A percentile compares a stretch with the other conserved stretches of the same genome.
Conservation (phyloP, 2,888 invertebrate species). For the Pherbina coryleti region DNA sequence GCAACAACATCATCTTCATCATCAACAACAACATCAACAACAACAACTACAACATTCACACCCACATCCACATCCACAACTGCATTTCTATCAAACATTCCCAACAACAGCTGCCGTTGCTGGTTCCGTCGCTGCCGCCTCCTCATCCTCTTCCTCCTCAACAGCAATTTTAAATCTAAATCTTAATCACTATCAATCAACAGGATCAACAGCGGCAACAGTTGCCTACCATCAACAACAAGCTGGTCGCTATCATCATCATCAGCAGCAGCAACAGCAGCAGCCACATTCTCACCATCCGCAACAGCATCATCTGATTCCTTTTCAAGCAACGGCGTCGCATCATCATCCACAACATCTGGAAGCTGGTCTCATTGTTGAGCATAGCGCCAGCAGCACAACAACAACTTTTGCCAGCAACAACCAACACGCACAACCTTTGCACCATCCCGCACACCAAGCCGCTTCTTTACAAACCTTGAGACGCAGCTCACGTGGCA, state of each 20-base stretch:
- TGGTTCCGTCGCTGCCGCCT: conserved; percentile 57
- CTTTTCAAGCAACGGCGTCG: conserved; percentile 37
- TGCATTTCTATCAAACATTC: conserved; percentile 62
- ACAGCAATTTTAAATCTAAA: conserved; percentile 72
- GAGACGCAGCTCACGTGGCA: conserved; percentile 69
- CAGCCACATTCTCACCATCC: conserved; percentile 12
- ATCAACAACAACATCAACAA: conserved; percentile 48
- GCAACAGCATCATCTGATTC: conserved; percentile 40
- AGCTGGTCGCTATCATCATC: conserved; percentile 26
- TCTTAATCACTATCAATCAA: conserved; percentile 70
- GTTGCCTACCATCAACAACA: conserved; percentile 51
- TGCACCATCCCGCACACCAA: conserved; percentile 49
- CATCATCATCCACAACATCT: conserved; percentile 26
- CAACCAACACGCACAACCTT: conserved; percentile 42
- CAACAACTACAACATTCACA: conserved; percentile 49
- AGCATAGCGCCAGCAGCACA: conserved; percentile 46
- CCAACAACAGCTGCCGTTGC: conserved; percentile 49
- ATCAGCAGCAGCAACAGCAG: conserved; percentile 41
- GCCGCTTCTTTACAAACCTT: conserved; percentile 62
- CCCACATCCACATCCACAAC: conserved; percentile 55
- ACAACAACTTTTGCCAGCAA: conserved; percentile 38
- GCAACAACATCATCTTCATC: conserved; percentile 50
- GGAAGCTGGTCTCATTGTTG: conserved; percentile 36
- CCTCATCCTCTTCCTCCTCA: conserved; percentile 55
- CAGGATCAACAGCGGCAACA: conserved; percentile 49